Base-by-base conservation (phyloP, 2,888 invertebrate species). In the Schizotus pectinicornis region DNA sequence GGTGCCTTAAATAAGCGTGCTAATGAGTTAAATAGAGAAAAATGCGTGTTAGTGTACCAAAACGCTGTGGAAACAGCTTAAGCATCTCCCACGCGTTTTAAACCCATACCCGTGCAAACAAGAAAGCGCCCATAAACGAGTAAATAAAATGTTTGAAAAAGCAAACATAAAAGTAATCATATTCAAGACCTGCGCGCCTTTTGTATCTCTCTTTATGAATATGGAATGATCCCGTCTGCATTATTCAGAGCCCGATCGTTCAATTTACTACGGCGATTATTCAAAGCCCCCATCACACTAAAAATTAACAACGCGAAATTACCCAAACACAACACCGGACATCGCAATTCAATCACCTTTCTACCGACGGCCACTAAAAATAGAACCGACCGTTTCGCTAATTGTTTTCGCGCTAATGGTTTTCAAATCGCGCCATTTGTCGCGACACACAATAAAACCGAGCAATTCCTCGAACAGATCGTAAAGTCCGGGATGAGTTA, bases 211-310 rank as follows among this genome's bases (percentile, higher is more conserved):
- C 46, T 61, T 57, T 59, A 65, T 65, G 65, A 65, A 65, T 65
- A 65, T 65, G 63, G 59, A 65, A 61, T 47, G 51, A 53, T 60
- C 56, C 47, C 55, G 49, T 38, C 58, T 63, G 60, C 61, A 61
- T 63, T 65, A 65, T 66, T 64, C 66, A 66, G 49, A 48, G 57
- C 47, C 54, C 57, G 59, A 63, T 55, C 60, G 50, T 62, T 63
- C 62, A 62, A 65, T 63, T 60, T 60, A 60, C 37, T 55, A 33
- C 49, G 46, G 38, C 52, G 35, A 49, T 53, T 53, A 52, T 63
- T 62, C 47, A 48, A 49, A 42, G 50, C 34, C 5, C 5, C 22
- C 22, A 22, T 22, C 55, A 33, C 52, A 56, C 59, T 56, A 64
- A 62, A 65, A 63, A 62, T 65, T 62, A 61, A 50, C 52, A 38